Percentiles rank a stretch among this genome's conserved stretches.
phyloP scores from a whole-genome alignment of 2,797 vertebrate species.

The Bradypodion ventrale region DNA sequence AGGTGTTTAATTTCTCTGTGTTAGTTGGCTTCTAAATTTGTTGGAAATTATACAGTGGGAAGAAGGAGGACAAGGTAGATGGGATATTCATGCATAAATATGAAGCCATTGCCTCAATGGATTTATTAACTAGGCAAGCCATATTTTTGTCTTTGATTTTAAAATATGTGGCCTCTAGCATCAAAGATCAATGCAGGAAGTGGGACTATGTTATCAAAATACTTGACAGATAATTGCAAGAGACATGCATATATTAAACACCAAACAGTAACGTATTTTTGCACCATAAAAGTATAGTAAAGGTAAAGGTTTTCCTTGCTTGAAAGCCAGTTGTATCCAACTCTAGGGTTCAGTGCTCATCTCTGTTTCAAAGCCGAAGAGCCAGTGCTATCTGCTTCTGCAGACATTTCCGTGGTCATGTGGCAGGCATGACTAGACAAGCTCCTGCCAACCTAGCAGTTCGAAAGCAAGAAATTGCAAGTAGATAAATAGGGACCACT shows the following conservation, averaged over 20 bases:
- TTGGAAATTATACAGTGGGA: background rate
- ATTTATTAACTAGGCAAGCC: slow-evolving; percentile 10
- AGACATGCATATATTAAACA: background rate
- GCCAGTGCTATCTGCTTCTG: no score
- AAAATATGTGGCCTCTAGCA: background rate
- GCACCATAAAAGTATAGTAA: no score
- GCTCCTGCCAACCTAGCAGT: no score
- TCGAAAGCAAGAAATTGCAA: no score
- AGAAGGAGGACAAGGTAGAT: background rate
- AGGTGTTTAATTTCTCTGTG: background rate
- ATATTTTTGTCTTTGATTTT: slow-evolving; percentile 5
- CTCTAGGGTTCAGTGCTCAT: no score
- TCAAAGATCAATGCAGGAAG: slow-evolving; percentile 10
- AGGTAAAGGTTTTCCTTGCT: no score
- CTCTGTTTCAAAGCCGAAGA: no score
- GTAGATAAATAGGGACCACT: no score
- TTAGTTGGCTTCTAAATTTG: background rate
- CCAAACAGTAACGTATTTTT: background rate
- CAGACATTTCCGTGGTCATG: no score
- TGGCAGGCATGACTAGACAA: no score
- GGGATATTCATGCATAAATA: background rate
- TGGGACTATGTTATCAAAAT: slow-evolving; percentile 16
- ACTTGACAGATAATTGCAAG: slow-evolving; percentile 9
- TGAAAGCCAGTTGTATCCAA: no score
- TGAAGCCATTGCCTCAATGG: background rate